Conservation (phyloP, 2,888 invertebrate species). For the Nemapogon koenigi region DNA sequence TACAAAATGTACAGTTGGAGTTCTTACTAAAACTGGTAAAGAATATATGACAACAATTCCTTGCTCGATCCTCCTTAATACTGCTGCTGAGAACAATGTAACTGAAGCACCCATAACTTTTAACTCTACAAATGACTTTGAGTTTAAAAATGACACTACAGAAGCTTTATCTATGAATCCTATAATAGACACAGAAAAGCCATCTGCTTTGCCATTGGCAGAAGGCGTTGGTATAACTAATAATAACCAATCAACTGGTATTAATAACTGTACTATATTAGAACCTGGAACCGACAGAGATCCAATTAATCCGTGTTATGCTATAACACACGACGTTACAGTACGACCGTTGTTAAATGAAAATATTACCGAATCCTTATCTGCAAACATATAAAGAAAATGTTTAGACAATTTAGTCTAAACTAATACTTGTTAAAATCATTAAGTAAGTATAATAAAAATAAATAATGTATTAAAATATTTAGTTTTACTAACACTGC, state of each 20-base stretch:
- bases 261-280: conserved; percentile 27
- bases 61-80: conserved; percentile 47
- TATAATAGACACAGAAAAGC: background rate
- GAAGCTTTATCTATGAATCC: no score
- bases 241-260: background rate
- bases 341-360: conserved; percentile 21
- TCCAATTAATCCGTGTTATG: conserved; percentile 49
- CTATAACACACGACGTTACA: conserved; percentile 40
- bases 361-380: background rate
- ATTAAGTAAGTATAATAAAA: no score
- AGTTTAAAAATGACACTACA: background rate
- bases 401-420: no score
- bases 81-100: conserved; percentile 55
- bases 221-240: no score
- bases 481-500: no score
- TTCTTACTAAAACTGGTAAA: conserved; percentile 41
- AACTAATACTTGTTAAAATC: no score
- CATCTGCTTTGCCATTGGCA: background rate
- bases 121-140: conserved; percentile 19
- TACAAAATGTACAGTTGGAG: conserved; percentile 51
- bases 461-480: no score
- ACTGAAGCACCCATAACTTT: conserved; percentile 34
- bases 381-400: no score
- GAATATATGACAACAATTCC: conserved; percentile 57
- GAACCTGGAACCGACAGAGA: conserved; percentile 36